Conservation (phyloP, 2,797 vertebrate species). For the Lagocephalus sceleratus region DNA sequence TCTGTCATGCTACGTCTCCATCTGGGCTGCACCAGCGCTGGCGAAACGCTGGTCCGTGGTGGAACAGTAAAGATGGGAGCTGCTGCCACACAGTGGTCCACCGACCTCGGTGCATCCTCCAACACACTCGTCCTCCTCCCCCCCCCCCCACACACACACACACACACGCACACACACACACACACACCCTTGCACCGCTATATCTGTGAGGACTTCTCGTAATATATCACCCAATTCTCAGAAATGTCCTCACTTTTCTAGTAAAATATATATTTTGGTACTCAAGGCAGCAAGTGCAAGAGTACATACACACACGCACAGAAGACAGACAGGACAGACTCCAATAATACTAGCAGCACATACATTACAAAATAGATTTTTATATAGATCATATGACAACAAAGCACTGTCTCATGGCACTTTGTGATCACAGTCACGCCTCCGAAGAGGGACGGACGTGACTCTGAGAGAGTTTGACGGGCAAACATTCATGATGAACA, state of each 20-base stretch:
- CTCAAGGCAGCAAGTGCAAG: too few relatives aligned
- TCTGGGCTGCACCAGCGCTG: background rate
- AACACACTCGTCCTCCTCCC: too few relatives aligned
- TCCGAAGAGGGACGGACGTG: constrained; percentile 50
- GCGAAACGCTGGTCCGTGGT: background rate
- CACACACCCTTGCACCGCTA: too few relatives aligned
- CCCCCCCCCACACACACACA: constrained; percentile 16
- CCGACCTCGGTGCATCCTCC: constrained; percentile 51
- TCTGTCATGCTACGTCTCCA: background rate
- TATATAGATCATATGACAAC: constrained; percentile 61
- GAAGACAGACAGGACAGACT: constrained; percentile 37
- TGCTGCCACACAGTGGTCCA: constrained; percentile 70
- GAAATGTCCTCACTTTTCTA: background rate
- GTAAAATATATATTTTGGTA: background rate
- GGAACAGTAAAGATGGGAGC: constrained; percentile 26
- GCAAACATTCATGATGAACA: constrained; percentile 59
- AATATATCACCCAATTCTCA: too few relatives aligned
- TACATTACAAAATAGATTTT: constrained; percentile 77
- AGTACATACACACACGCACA: constrained; percentile 13
- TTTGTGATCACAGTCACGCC: constrained; percentile 71
- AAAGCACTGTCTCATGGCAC: constrained; percentile 74
- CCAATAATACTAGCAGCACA: constrained; percentile 55
- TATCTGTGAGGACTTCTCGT: too few relatives aligned
- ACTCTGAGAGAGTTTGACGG: constrained; percentile 54
- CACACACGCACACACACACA: constrained; percentile 18